phyloP scores from a whole-genome alignment of 2,888 invertebrate species.

The Eulithis prunata region DNA sequence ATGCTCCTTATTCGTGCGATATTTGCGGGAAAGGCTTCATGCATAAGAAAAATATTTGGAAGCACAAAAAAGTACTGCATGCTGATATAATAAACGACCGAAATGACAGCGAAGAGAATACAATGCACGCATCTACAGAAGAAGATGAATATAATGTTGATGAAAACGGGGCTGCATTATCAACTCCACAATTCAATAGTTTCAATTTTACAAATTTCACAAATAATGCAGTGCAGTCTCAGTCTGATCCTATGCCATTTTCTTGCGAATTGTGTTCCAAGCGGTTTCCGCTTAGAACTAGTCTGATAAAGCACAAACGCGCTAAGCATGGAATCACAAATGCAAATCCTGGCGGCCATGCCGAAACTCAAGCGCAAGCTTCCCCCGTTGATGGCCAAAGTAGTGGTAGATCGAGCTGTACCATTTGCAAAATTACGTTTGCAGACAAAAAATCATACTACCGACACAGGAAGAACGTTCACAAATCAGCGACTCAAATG shows the following conservation, averaged over 20 bases:
- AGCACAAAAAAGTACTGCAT: constrained; percentile 81
- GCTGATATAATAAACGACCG: constrained; percentile 76
- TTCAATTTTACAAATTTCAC: constrained; percentile 72
- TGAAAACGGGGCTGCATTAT: constrained; percentile 72
- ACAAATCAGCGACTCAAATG: constrained; percentile 80
- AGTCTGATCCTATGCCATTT: constrained; percentile 64
- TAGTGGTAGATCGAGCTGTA: constrained; percentile 79
- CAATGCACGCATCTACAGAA: constrained; percentile 80
- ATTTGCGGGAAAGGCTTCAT: constrained; percentile 86
- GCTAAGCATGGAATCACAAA: constrained; percentile 79
- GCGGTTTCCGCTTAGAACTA: constrained; percentile 74
- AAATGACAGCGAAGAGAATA: constrained; percentile 79
- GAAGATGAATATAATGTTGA: constrained; percentile 78
- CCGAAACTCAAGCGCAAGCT: constrained; percentile 50
- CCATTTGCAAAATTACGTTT: constrained; percentile 86
- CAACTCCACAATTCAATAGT: constrained; percentile 81
- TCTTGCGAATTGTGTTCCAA: constrained; percentile 79
- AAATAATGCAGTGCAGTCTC: constrained; percentile 58
- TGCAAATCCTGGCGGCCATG: constrained; percentile 53
- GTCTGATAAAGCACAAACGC: constrained; percentile 80
- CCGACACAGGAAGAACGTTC: constrained; percentile 84
- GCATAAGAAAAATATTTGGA: constrained; percentile 84
- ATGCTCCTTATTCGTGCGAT: constrained; percentile 85
- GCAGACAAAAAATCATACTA: constrained; percentile 85
- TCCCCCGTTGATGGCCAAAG: constrained; percentile 48